These are phyloP conservation scores for Hycleus cichorii DNA, from an alignment of 1,140 invertebrate species.

Conservation along the genomic window DNA sequence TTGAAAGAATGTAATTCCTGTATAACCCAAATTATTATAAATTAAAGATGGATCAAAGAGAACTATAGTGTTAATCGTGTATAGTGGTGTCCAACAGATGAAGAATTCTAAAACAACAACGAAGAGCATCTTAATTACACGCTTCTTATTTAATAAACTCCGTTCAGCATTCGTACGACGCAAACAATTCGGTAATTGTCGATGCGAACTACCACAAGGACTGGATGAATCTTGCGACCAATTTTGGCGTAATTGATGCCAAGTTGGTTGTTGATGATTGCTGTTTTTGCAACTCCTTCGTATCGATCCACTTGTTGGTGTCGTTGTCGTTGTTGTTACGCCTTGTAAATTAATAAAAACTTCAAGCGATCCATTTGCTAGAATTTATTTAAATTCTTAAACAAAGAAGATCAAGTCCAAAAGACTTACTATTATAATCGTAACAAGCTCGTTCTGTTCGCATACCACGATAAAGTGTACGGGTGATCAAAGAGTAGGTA, in stretches of 20 bases:
- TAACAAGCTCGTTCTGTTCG: slow-evolving; percentile 24
- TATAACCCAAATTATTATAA: slow-evolving; percentile 45
- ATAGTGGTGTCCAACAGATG: slow-evolving; percentile 68
- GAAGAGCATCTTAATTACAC: slow-evolving; percentile 48
- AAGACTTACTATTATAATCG: slow-evolving; percentile 7
- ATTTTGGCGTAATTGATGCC: slow-evolving; percentile 30
- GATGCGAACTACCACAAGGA: slow-evolving; percentile 23
- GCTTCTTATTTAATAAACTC: slow-evolving; percentile 44
- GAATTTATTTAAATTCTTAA: slow-evolving; percentile 5
- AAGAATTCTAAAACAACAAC: slow-evolving; percentile 69
- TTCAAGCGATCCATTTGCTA: slow-evolving; percentile 26
- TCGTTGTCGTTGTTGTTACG: slow-evolving; percentile 22
- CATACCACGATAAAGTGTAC: slow-evolving; percentile 35
- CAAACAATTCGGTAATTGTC: slow-evolving; percentile 17
- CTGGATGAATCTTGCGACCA: slow-evolving; percentile 31
- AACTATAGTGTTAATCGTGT: slow-evolving; percentile 56
- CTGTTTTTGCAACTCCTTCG: slow-evolving; percentile 23
- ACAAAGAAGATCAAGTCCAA: neutral
- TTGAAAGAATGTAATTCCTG: slow-evolving; percentile 51
- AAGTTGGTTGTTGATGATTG: slow-evolving; percentile 11
- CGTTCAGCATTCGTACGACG: slow-evolving; percentile 43
- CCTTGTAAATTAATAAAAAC: slow-evolving; percentile 32
- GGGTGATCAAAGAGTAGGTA: slow-evolving; percentile 53
- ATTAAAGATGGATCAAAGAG: slow-evolving; percentile 50
- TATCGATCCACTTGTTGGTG: neutral